phyloP scores from a whole-genome alignment of 2,888 invertebrate species.

The Cheilosia vernalis region DNA sequence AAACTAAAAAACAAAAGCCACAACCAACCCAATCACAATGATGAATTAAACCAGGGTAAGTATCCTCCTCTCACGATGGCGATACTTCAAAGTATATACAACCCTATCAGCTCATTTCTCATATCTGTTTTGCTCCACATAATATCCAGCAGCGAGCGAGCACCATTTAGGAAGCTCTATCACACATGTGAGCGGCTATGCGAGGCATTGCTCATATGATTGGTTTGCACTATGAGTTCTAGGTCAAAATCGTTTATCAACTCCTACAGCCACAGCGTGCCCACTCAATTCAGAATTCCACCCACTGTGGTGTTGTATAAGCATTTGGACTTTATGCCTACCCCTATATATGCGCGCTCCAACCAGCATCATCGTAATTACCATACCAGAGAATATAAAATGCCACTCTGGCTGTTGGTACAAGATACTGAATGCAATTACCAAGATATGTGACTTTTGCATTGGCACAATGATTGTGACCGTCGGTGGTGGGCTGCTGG shows the following conservation, averaged over 20 bases:
- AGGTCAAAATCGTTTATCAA: constrained; percentile 75
- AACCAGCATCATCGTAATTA: constrained; percentile 51
- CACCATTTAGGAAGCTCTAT: constrained; percentile 9
- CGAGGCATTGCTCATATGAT: constrained; percentile 29
- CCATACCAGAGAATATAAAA: constrained; percentile 51
- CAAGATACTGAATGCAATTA: constrained; percentile 39
- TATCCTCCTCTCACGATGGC: constrained; percentile 42
- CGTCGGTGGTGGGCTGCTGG: constrained; percentile 1
- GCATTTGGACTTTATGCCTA: constrained; percentile 26
- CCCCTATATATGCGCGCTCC: constrained; percentile 11
- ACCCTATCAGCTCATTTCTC: constrained; percentile 45
- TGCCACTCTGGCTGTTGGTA: constrained; percentile 3
- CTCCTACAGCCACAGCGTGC: constrained; percentile 41
- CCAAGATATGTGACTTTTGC: constrained; percentile 50
- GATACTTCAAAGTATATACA: constrained; percentile 37
- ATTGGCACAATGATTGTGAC: constrained; percentile 26
- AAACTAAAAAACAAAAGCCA: constrained; percentile 24
- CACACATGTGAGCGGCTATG: not conserved
- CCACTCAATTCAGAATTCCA: constrained; percentile 60
- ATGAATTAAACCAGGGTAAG: constrained; percentile 74
- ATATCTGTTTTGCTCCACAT: constrained; percentile 56
- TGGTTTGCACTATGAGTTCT: constrained; percentile 63
- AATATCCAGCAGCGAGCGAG: not conserved
- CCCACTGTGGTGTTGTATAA: constrained; percentile 34
- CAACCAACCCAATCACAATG: constrained; percentile 50